A percentile compares a stretch with the other conserved stretches of the same genome.
phyloP scores from a whole-genome alignment of 2,888 invertebrate genomes.

The Meta bourneti region DNA sequence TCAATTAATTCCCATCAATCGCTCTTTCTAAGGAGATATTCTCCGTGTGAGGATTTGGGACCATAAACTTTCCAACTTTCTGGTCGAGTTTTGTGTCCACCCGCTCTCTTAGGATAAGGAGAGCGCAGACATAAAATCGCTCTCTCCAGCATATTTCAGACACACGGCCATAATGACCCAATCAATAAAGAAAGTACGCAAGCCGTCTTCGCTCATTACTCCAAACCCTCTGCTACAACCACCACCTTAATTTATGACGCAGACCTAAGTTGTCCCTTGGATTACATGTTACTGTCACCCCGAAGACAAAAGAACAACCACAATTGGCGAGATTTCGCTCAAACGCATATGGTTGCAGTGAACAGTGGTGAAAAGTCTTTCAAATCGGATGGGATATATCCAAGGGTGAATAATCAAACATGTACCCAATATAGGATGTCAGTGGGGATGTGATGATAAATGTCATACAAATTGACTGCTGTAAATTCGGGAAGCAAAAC shows the following conservation, averaged over 20 bases:
- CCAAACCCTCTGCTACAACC: constrained; percentile 28
- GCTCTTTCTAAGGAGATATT: constrained; percentile 48
- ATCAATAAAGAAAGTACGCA: constrained; percentile 65
- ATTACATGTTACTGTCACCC: constrained; percentile 53
- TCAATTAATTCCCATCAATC: constrained; percentile 47
- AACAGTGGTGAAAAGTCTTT: too few species aligned
- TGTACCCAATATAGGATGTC: too few species aligned
- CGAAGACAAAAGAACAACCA: neutral
- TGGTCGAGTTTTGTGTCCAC: neutral
- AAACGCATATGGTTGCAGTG: too few species aligned
- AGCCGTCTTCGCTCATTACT: constrained; percentile 65
- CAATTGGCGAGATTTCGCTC: constrained; percentile 46
- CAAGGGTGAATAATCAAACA: too few species aligned
- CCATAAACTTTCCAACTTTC: constrained; percentile 46
- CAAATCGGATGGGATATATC: too few species aligned
- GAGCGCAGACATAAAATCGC: constrained; percentile 42
- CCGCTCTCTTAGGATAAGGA: constrained; percentile 3
- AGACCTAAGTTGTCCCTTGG: constrained; percentile 58
- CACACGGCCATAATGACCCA: constrained; percentile 56
- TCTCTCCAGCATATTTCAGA: constrained; percentile 28
- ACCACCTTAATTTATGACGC: constrained; percentile 65
- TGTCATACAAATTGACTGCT: too few species aligned
- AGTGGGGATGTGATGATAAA: too few species aligned
- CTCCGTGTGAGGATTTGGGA: constrained; percentile 20
- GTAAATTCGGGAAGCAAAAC: too few species aligned